phyloP scores from a whole-genome alignment of 2,888 invertebrate genomes.

The Acholoe squamosa region DNA sequence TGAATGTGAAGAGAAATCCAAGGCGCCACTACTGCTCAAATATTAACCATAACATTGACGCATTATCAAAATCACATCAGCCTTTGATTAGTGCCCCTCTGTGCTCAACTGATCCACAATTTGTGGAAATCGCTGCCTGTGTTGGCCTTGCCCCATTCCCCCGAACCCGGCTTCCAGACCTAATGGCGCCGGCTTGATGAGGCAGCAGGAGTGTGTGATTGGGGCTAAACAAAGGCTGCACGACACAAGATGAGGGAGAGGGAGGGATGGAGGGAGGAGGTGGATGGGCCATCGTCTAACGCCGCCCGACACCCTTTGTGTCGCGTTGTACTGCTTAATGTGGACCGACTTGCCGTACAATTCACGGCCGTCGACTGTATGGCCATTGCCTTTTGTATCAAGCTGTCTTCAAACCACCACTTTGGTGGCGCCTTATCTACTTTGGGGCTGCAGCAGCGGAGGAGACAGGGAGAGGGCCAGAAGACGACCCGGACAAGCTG shows the following conservation, averaged over 20 bases:
- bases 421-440: conserved; percentile 40
- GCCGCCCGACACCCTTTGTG: conserved; percentile 5
- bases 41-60: too few relatives aligned
- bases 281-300: background rate
- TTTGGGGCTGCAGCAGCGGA: background rate
- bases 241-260: background rate
- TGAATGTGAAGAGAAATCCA: too few relatives aligned
- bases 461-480: background rate
- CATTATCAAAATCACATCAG: too few relatives aligned
- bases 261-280: too few relatives aligned
- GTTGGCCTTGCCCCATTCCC: background rate
- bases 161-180: background rate
- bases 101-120: too few relatives aligned
- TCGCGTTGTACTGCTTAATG: background rate
- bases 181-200: conserved; percentile 24
- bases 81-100: too few relatives aligned
- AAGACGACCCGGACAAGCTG: background rate
- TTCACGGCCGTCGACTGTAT: background rate
- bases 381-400: background rate
- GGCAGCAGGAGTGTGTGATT: conserved; percentile 7
- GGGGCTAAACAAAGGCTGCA: conserved; percentile 30
- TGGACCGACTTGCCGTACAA: background rate
- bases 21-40: too few relatives aligned
- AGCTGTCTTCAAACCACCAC: conserved; percentile 2
- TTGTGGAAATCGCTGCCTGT: too few relatives aligned